These are phyloP conservation scores for Leptura quadrifasciata DNA, from an alignment of 2,888 invertebrate species.

Conservation along the genomic window DNA sequence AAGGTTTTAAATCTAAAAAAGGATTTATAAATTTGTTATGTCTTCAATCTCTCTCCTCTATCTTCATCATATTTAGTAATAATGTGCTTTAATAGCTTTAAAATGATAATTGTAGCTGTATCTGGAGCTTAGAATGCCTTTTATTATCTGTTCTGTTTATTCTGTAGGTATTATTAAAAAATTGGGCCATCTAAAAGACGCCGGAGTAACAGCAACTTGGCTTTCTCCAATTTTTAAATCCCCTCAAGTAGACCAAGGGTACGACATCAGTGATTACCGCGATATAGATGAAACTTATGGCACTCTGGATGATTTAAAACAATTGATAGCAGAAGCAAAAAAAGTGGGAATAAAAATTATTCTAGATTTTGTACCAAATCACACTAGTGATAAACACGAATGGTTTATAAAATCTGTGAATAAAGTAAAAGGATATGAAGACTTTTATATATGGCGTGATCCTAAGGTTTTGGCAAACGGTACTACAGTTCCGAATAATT, in stretches of 20 bases:
- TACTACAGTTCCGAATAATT: conserved; percentile 83
- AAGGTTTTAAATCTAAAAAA: no score
- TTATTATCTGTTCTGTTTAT: background rate
- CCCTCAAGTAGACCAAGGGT: conserved; percentile 91
- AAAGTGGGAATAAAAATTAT: conserved; percentile 75
- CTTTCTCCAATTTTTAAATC: conserved; percentile 89
- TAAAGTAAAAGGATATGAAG: conserved; percentile 78
- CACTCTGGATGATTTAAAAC: conserved; percentile 82
- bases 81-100: no score
- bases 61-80: no score
- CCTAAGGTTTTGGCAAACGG: conserved; percentile 73
- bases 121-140: no score
- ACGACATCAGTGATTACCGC: conserved; percentile 88
- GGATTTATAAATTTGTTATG: no score
- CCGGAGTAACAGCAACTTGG: conserved; percentile 87
- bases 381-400: conserved; percentile 84
- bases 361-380: conserved; percentile 75
- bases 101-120: no score
- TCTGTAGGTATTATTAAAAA: conserved; percentile 75
- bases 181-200: conserved; percentile 71
- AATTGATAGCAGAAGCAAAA: conserved; percentile 77
- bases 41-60: no score
- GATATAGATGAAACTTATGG: conserved; percentile 85
- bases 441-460: conserved; percentile 88
- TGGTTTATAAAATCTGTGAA: conserved; percentile 87